A percentile compares a stretch with the other conserved stretches of the same genome.
These are phyloP conservation scores for Aphelenchoides besseyi DNA, from an alignment of 1,140 invertebrate genomes.

Conservation along the genomic window DNA sequence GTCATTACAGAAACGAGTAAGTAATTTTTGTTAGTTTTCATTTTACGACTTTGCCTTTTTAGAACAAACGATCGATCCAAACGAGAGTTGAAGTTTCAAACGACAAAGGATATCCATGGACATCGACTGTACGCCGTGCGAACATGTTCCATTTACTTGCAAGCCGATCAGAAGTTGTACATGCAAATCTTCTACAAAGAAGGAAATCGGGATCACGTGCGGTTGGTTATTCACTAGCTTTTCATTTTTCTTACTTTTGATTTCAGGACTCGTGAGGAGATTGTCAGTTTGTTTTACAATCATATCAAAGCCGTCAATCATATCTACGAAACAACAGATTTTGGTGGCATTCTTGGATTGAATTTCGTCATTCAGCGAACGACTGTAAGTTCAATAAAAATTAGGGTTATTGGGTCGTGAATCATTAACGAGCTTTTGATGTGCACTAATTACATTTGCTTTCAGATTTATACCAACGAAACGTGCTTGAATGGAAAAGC, in stretches of 20 bases:
- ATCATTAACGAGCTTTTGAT: conserved; percentile 1
- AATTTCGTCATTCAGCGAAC: conserved; percentile 96
- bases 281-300: conserved; percentile 89
- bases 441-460: conserved; percentile 3
- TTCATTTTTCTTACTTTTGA: conserved; percentile 27
- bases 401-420: neutral
- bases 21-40: neutral
- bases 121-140: conserved; percentile 60
- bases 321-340: conserved; percentile 90
- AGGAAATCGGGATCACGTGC: conserved; percentile 56
- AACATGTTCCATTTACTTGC: conserved; percentile 89
- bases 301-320: conserved; percentile 97
- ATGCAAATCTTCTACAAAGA: conserved; percentile 71
- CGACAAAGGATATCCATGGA: conserved; percentile 37
- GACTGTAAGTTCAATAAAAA: conserved; percentile 70
- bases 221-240: conserved; percentile 32
- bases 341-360: conserved; percentile 87
- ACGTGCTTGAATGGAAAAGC: conserved; percentile 56
- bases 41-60: neutral
- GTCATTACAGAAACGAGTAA: conserved; percentile 10
- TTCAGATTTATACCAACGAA: conserved; percentile 65
- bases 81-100: conserved; percentile 11
- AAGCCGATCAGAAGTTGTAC: conserved; percentile 96
- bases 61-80: neutral
- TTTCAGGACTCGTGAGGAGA: conserved; percentile 83